Evolutionary conservation across 2,113 vertebrate species (phyloP).

Genomic region (Poecilia latipinna): DNA sequence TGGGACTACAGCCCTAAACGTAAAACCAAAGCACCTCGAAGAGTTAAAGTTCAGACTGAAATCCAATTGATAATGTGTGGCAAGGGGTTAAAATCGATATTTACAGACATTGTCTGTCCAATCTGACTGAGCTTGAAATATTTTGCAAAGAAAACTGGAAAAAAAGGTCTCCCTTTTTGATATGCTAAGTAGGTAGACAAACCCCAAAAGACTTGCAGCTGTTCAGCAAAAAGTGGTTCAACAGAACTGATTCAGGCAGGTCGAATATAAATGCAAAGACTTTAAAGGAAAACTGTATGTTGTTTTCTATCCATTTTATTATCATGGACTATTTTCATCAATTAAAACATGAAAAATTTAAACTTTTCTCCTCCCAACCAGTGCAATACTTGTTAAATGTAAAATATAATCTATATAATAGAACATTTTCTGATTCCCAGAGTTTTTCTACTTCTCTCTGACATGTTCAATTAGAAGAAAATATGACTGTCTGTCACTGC

Average conservation of each 20-base stretch:
- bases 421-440: neutral
- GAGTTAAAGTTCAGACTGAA: neutral
- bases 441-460: constrained; percentile 5
- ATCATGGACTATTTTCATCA: too few species aligned
- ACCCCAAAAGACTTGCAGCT: neutral
- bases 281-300: too few species aligned
- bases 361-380: too few species aligned
- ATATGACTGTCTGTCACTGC: constrained; percentile 62
- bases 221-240: neutral
- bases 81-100: neutral
- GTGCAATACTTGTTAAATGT: too few species aligned
- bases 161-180: neutral
- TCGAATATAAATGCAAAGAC: neutral
- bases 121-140: neutral
- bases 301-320: too few species aligned
- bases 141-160: neutral
- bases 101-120: neutral
- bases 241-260: neutral
- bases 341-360: too few species aligned
- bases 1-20: neutral
- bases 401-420: too few species aligned
- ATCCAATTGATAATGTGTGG: neutral
- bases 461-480: constrained; percentile 49
- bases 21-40: neutral
- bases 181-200: neutral